Conservation (phyloP, 2,888 invertebrate genomes). For the Deilephila elpenor region DNA sequence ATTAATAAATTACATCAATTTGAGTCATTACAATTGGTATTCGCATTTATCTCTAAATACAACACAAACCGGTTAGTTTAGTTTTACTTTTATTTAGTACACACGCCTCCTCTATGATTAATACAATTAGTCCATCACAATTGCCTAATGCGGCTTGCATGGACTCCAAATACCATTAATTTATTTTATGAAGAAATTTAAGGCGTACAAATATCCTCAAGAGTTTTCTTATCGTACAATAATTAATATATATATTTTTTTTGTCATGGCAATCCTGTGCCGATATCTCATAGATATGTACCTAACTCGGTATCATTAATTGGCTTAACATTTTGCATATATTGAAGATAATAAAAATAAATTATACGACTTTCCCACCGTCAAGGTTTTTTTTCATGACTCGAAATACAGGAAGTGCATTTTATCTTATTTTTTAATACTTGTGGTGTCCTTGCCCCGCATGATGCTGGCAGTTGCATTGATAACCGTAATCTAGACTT, state of each 20-base stretch:
- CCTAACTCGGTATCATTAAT: not conserved
- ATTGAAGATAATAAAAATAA: not conserved
- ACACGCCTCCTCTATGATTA: too few relatives aligned
- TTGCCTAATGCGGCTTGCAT: too few relatives aligned
- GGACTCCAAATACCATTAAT: too few relatives aligned
- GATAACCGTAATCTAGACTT: not conserved
- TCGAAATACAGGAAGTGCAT: constrained; percentile 19
- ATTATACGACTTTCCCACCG: not conserved
- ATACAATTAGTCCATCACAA: too few relatives aligned
- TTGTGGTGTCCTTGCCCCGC: not conserved
- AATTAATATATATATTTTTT: too few relatives aligned
- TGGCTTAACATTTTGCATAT: not conserved
- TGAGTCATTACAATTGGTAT: constrained; percentile 10
- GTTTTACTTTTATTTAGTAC: too few relatives aligned
- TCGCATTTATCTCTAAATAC: not conserved
- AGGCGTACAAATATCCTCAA: too few relatives aligned
- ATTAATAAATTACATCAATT: constrained; percentile 1
- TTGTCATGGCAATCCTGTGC: too few relatives aligned
- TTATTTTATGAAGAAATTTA: too few relatives aligned
- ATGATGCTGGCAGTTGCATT: not conserved
- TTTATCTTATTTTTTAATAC: constrained; percentile 19
- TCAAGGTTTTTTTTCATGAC: constrained; percentile 18
- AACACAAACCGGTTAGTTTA: too few relatives aligned
- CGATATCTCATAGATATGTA: too few relatives aligned
- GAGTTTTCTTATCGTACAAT: too few relatives aligned